A percentile compares a stretch with the other conserved stretches of the same genome.
Evolutionary conservation across 2,113 vertebrate genomes (phyloP).

Genomic region (Lasiurus borealis): DNA sequence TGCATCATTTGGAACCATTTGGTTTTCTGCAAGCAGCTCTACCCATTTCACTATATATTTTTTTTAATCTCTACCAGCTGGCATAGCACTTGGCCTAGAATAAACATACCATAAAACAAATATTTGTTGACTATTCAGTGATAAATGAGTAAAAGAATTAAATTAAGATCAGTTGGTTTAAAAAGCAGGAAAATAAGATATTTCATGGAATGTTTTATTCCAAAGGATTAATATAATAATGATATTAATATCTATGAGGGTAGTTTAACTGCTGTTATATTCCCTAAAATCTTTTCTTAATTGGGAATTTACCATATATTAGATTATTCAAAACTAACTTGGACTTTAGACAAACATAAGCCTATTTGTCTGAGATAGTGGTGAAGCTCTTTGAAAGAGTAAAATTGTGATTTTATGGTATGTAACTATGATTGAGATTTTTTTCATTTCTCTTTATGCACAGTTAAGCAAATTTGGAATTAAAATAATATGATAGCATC

Average conservation of each 20-base stretch:
- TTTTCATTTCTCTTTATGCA: constrained; percentile 9
- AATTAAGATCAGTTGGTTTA: background rate
- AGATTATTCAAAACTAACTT: background rate
- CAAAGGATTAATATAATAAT: constrained; percentile 37
- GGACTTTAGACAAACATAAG: background rate
- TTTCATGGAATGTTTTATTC: background rate
- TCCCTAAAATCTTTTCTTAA: background rate
- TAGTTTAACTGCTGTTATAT: background rate
- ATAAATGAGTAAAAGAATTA: background rate
- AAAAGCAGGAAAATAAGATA: background rate
- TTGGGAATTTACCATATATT: background rate
- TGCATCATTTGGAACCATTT: background rate
- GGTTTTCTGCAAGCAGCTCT: background rate
- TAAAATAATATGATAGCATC: background rate
- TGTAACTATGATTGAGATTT: background rate
- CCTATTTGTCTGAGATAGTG: background rate
- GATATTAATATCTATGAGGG: background rate
- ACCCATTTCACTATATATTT: background rate
- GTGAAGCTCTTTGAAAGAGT: background rate
- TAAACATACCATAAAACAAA: background rate
- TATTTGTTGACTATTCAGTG: background rate
- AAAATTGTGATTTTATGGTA: background rate
- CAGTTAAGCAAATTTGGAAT: constrained; percentile 5
- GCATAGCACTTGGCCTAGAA: background rate
- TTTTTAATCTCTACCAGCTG: background rate